Conservation (phyloP, 1,140 invertebrate genomes). For the Agrypnia vestita region DNA sequence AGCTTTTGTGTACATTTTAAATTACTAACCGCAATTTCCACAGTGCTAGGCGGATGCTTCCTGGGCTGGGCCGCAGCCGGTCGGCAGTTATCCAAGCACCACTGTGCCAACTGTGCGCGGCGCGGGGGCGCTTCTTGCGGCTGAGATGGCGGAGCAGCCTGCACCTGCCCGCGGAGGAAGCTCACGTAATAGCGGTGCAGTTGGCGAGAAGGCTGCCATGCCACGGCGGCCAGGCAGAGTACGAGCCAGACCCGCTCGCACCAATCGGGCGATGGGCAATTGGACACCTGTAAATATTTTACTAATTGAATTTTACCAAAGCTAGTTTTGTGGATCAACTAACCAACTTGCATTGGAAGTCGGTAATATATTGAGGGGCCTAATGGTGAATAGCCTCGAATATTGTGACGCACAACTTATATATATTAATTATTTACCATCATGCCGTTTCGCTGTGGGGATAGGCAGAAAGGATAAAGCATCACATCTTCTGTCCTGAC, state of each 20-base stretch:
- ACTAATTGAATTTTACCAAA: not conserved
- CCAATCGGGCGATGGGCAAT: slow-evolving; percentile 88
- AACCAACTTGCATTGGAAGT: too few relatives aligned
- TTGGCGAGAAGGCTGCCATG: slow-evolving; percentile 93
- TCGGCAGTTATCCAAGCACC: slow-evolving; percentile 94
- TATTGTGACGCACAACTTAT: too few relatives aligned
- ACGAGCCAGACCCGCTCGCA: slow-evolving; percentile 91
- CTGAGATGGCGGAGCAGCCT: slow-evolving; percentile 49
- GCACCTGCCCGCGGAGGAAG: slow-evolving; percentile 66
- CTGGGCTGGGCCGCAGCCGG: slow-evolving; percentile 87
- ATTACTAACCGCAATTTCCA: slow-evolving; percentile 90
- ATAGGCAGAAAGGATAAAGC: too few relatives aligned
- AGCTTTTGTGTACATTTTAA: too few relatives aligned
- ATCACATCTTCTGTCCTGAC: too few relatives aligned
- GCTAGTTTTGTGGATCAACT: too few relatives aligned
- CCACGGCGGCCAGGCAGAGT: slow-evolving; percentile 90
- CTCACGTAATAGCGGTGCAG: slow-evolving; percentile 79
- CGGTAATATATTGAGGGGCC: too few relatives aligned
- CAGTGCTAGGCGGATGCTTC: slow-evolving; percentile 90
- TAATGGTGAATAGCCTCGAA: too few relatives aligned
- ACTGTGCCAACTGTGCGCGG: slow-evolving; percentile 87
- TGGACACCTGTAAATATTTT: slow-evolving; percentile 76
- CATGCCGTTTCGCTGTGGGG: too few relatives aligned
- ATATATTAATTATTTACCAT: too few relatives aligned
- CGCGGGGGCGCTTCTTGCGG: slow-evolving; percentile 36